Conservation (phyloP, 2,888 invertebrate species). For the Pseudeuparius sepicola region DNA sequence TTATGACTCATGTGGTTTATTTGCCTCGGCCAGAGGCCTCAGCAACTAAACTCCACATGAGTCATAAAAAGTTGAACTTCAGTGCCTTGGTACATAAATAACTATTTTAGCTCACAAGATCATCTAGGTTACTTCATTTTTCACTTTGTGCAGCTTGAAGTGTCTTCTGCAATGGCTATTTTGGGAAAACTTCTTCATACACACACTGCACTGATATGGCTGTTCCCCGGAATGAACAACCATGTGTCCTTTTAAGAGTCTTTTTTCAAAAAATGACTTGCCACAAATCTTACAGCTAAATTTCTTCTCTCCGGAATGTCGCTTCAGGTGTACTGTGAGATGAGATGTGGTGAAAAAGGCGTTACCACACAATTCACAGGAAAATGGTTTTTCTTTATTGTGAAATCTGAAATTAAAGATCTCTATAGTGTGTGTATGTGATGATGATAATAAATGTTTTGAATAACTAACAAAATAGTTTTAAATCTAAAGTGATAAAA, state of each 20-base stretch:
- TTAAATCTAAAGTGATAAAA: no score
- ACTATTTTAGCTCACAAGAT: no score
- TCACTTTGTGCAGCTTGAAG: slow-evolving; percentile 29
- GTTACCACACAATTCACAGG: slow-evolving; percentile 29
- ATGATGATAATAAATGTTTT: no score
- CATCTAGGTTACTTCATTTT: no score
- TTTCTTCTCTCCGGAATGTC: slow-evolving; percentile 30
- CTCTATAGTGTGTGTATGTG: no score
- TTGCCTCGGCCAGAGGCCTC: no score
- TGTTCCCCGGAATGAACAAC: slow-evolving; percentile 50
- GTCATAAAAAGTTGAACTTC: no score
- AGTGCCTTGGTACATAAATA: no score
- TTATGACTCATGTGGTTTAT: no score
- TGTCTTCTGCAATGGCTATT: slow-evolving; percentile 32
- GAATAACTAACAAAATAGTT: no score
- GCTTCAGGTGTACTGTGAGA: slow-evolving; percentile 30
- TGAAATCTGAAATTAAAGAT: slow-evolving; percentile 28
- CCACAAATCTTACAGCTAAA: slow-evolving; percentile 43
- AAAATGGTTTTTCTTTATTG: slow-evolving; percentile 28
- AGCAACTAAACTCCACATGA: no score
- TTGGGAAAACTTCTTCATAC: slow-evolving; percentile 34
- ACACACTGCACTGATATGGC: slow-evolving; percentile 46
- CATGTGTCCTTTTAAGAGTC: slow-evolving; percentile 44
- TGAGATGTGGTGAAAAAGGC: slow-evolving; percentile 33
- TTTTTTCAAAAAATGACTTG: slow-evolving; percentile 43